Percentiles rank a stretch among this genome's conserved stretches.
Evolutionary conservation across 2,888 invertebrate genomes (phyloP).

Genomic region (Pachymerium ferrugineum): DNA sequence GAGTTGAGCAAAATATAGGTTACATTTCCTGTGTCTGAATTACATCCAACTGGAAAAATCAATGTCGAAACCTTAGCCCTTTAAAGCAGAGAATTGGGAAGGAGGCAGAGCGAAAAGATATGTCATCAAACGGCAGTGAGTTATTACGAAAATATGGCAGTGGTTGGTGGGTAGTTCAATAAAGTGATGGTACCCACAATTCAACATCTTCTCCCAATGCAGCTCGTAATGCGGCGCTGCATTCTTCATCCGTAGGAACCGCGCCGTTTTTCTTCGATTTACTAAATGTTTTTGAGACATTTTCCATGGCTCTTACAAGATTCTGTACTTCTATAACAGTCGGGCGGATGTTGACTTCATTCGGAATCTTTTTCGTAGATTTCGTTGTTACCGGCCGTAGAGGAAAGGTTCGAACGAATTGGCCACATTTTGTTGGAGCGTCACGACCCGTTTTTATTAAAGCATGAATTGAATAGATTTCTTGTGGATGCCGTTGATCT

Average conservation of each 20-base stretch:
- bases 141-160: background rate
- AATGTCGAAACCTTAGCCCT: background rate
- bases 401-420: constrained; percentile 73
- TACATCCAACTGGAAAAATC: background rate
- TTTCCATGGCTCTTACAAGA: background rate
- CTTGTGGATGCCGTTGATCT: background rate
- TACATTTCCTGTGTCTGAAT: background rate
- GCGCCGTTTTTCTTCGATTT: constrained; percentile 34
- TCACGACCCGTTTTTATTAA: constrained; percentile 39
- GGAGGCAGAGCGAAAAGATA: background rate
- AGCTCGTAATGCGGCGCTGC: constrained; percentile 51
- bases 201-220: constrained; percentile 43
- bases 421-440: constrained; percentile 61
- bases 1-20: background rate
- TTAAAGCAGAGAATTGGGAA: background rate
- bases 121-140: background rate
- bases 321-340: background rate
- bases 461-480: background rate
- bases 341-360: constrained; percentile 22
- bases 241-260: constrained; percentile 48
- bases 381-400: constrained; percentile 42
- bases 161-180: background rate
- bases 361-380: background rate
- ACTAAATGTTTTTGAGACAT: constrained; percentile 38
- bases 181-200: constrained; percentile 31